These are phyloP conservation scores for Phrynocephalus guinanensis DNA, from an alignment of 2,797 vertebrate genomes.

Conservation along the genomic window DNA sequence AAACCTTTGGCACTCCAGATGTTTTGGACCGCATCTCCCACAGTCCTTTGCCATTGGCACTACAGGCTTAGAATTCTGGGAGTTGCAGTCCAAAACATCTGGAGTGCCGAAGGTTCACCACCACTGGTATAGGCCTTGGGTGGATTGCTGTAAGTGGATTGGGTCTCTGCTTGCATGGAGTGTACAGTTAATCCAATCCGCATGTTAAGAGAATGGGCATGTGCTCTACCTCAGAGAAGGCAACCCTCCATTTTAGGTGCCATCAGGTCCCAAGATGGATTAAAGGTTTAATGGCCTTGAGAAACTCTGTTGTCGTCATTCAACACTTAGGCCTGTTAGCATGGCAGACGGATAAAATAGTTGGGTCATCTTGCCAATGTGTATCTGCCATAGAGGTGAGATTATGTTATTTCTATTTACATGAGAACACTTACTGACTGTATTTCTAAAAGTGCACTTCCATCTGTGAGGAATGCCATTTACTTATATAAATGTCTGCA, in stretches of 20 bases:
- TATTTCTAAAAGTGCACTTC: not conserved
- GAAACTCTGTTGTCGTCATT: not conserved
- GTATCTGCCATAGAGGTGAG: not conserved
- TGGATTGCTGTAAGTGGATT: not conserved
- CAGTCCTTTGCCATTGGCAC: no score
- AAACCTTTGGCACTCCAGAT: no score
- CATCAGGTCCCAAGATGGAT: not conserved
- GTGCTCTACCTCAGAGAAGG: not conserved
- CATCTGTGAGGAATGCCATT: not conserved
- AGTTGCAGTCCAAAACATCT: no score
- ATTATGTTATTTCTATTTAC: not conserved
- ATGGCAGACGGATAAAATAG: not conserved
- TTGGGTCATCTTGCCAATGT: not conserved
- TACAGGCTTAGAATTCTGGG: no score
- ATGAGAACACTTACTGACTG: no score
- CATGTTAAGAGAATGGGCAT: not conserved
- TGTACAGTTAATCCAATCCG: not conserved
- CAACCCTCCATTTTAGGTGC: not conserved
- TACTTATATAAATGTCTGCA: not conserved
- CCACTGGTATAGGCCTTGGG: not conserved
- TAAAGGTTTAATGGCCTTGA: not conserved
- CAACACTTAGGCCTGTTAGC: not conserved
- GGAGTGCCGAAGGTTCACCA: no score
- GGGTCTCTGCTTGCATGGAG: not conserved
- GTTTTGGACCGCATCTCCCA: no score